Conservation (phyloP, 2,797 vertebrate genomes). For the Catostomus latipinnis region DNA sequence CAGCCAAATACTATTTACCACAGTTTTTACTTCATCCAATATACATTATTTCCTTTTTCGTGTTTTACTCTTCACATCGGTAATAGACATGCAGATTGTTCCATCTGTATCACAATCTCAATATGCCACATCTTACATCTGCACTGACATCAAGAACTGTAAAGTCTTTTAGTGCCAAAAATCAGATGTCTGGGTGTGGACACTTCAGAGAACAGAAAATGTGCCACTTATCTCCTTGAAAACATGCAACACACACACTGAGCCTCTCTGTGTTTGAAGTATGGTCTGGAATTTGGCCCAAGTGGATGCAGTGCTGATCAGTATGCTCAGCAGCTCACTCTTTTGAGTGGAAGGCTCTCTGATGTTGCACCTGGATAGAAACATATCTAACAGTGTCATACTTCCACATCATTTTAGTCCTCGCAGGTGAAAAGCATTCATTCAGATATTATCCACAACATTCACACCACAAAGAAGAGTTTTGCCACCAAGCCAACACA, state of each 20-base stretch:
- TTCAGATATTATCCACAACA: neutral
- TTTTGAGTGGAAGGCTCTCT: constrained; percentile 28
- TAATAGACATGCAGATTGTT: constrained; percentile 35
- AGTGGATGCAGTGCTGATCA: constrained; percentile 52
- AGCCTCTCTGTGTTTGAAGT: constrained; percentile 52
- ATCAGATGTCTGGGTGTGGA: constrained; percentile 44
- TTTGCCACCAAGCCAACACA: neutral
- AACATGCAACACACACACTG: constrained; percentile 49
- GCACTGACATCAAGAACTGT: constrained; percentile 17
- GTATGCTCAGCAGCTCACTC: constrained; percentile 42
- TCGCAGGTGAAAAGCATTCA: neutral
- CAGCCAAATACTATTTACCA: neutral
- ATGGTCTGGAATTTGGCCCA: constrained; percentile 54
- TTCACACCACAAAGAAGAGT: neutral
- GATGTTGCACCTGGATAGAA: constrained; percentile 37
- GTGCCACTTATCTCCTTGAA: constrained; percentile 36
- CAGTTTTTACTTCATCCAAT: neutral
- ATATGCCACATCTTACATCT: constrained; percentile 17
- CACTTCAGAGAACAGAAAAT: constrained; percentile 41
- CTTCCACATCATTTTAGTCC: neutral
- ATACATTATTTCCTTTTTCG: neutral
- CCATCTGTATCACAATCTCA: constrained; percentile 14
- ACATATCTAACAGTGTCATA: constrained; percentile 29
- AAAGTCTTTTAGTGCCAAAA: constrained; percentile 33
- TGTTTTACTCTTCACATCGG: constrained; percentile 30